Evolutionary conservation across 2,888 invertebrate genomes (phyloP), one percentile per base, ranked within the genome.

Genomic region (Eurytoma adleriae): DNA sequence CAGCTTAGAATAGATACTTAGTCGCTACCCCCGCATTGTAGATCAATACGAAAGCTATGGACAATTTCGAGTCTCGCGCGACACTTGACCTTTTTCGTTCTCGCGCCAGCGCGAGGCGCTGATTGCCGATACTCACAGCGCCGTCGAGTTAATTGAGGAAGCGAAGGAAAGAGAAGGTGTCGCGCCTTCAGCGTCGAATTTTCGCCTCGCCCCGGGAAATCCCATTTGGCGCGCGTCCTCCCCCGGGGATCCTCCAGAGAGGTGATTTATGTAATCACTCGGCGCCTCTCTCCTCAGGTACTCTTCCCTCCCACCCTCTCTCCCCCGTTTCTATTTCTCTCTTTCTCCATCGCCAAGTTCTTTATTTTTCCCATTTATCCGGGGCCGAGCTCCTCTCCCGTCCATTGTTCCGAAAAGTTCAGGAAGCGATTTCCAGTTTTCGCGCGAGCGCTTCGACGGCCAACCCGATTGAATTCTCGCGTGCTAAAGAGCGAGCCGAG

Each of bases 381-480:
- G 40, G 40, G 40, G 40, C 7, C 40, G 40, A 10, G 40, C 7
- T 7, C 40, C 40, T 40, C 10, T 5, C 40, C 40, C 40, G 40
- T 40, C 16, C 18, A 18, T 72, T 27, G 52, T 61, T 64, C 64
- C 13, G 27, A 66, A 57, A 57, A 79, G 79, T 74, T 75, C 66
- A 57, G 66, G 52, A 74, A 75, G 69, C 70, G 74, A 79, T 75
- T 70, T 75, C 59, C 14, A 73, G 67, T 61, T 73, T 68, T 78
- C 73, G 40, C 78, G 79, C 40, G 68, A 48, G 62, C 50, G 69
- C 72, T 7, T 54, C 68, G 24, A 7, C 12, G 64, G 61, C 27
- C 14, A 10, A 3, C 12, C 0, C 18, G 18, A 40, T n/a, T 64
- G 59, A 56, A 62, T 12, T 62, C 70, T n/a, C 48, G 70, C 40